Evolutionary conservation across 2,113 vertebrate species (phyloP), one percentile per base, ranked within the genome.

Genomic region (Hypanus sabinus): DNA sequence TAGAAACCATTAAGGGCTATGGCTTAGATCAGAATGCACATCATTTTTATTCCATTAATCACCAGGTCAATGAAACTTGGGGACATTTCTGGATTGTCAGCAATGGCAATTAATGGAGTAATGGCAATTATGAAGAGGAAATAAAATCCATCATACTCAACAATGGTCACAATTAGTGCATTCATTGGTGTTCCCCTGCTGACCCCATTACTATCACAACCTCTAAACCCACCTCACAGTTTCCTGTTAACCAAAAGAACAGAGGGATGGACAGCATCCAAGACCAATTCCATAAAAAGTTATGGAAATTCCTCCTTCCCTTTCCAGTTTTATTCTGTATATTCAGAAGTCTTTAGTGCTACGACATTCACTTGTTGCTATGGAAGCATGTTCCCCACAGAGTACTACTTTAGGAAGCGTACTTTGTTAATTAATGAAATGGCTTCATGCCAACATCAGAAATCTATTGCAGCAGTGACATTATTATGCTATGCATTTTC

Each of bases 361-460:
- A 36, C 20, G 60, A 90, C 7, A 90, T 90, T 90, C 85, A 90
- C 85, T 90, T 90, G 85, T 90, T 90, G 85, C 60, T 65, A 90
- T 90, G 60, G 85, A 90, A 90, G 85, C 85, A 65, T 18, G 3
- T 62, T 90, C 85, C 85, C 85, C 62, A n/a, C 85, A 68, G 85
- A 90, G 85, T 60, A 68, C 60, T 65, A 65, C 85, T 68, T 65
- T 62, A 90, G 60, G 30, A 33, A 90, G 60, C 60, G n/a, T 68
- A 65, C 85, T 90, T 90, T 65, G 60, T 90, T 90, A 90, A 90
- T 90, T 90, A 90, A 68, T 90, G 85, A 90, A 90, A 65, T 90
- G 60, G 85, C 85, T 90, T 90, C 60, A 90, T 18, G 85, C 85
- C 85, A 90, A 90, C 85, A 20, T 6, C 16, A 90, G 60, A 90